Conservation (phyloP, 2,888 invertebrate species). For the Drosophila greeni region DNA sequence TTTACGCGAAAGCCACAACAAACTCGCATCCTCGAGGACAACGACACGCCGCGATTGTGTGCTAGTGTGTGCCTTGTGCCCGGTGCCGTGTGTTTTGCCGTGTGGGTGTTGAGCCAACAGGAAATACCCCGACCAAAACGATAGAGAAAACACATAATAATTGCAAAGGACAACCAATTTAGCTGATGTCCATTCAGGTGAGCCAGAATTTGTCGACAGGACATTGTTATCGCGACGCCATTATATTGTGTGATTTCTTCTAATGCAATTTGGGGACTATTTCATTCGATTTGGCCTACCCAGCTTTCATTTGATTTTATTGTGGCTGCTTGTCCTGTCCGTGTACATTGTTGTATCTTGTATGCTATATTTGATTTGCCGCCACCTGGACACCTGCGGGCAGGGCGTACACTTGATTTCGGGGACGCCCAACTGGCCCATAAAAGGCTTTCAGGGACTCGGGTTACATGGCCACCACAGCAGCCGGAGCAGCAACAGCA, state of each 20-base stretch:
- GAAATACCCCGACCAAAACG: slow-evolving; percentile 45
- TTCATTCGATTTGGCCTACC: slow-evolving; percentile 60
- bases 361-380: slow-evolving; percentile 35
- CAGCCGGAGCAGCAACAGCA: slow-evolving; percentile 18
- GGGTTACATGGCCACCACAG: slow-evolving; percentile 31
- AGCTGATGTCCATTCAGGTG: slow-evolving; percentile 62
- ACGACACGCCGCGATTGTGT: slow-evolving; percentile 49
- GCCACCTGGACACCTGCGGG: slow-evolving; percentile 31
- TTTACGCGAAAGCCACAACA: slow-evolving; percentile 63
- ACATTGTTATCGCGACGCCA: slow-evolving; percentile 61
- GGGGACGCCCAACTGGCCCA: slow-evolving; percentile 31
- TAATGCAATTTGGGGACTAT: slow-evolving; percentile 64
- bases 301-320: slow-evolving; percentile 62
- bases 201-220: slow-evolving; percentile 57
- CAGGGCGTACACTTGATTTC: slow-evolving; percentile 10
- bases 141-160: slow-evolving; percentile 60
- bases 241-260: slow-evolving; percentile 50
- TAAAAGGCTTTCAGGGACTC: slow-evolving; percentile 45
- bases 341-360: not conserved
- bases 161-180: slow-evolving; percentile 62
- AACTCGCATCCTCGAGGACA: slow-evolving; percentile 52
- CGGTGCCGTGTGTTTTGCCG: not conserved
- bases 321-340: slow-evolving; percentile 29
- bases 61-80: slow-evolving; percentile 16
- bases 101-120: slow-evolving; percentile 25